A percentile compares a stretch with the other conserved stretches of the same genome.
Conservation (phyloP, 2,888 invertebrate species). For the Alloscopus bannaensis region DNA sequence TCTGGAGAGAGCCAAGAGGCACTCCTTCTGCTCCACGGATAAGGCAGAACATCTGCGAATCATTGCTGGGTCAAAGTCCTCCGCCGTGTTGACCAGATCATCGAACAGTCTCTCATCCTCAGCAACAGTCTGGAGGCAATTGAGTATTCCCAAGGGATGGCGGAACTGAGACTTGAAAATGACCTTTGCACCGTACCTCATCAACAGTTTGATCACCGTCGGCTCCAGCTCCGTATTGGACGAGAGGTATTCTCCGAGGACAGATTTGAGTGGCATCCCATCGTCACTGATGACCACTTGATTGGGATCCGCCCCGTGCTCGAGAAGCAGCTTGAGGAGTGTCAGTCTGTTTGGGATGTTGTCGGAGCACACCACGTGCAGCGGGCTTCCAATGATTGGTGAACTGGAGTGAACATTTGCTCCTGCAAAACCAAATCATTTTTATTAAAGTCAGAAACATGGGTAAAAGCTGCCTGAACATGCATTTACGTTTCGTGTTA, state of each 20-base stretch:
- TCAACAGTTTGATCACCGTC: conserved; percentile 82
- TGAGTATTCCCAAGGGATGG: conserved; percentile 89
- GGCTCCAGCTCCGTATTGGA: conserved; percentile 82
- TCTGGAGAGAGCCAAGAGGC: conserved; percentile 81
- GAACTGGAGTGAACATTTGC: conserved; percentile 88
- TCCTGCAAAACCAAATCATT: conserved; percentile 77
- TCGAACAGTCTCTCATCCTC: conserved; percentile 79
- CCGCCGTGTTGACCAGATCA: conserved; percentile 76
- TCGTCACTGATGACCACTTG: conserved; percentile 83
- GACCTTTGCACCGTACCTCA: conserved; percentile 87
- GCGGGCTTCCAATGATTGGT: conserved; percentile 87
- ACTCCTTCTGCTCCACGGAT: conserved; percentile 81
- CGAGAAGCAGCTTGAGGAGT: conserved; percentile 81
- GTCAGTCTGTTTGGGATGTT: conserved; percentile 81
- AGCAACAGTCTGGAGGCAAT: conserved; percentile 83
- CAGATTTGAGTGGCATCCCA: conserved; percentile 84
- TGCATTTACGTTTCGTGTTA: neutral
- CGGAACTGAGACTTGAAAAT: conserved; percentile 85
- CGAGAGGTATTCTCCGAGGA: conserved; percentile 88
- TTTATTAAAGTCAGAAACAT: neutral
- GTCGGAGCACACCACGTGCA: conserved; percentile 89
- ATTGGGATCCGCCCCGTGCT: conserved; percentile 86
- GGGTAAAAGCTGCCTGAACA: neutral
- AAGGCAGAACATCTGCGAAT: conserved; percentile 84
- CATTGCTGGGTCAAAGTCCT: conserved; percentile 87